Percentiles rank a stretch among this genome's conserved stretches.
These are phyloP conservation scores for Addax nasomaculatus DNA, from an alignment of 2,113 vertebrate genomes.

Conservation along the genomic window DNA sequence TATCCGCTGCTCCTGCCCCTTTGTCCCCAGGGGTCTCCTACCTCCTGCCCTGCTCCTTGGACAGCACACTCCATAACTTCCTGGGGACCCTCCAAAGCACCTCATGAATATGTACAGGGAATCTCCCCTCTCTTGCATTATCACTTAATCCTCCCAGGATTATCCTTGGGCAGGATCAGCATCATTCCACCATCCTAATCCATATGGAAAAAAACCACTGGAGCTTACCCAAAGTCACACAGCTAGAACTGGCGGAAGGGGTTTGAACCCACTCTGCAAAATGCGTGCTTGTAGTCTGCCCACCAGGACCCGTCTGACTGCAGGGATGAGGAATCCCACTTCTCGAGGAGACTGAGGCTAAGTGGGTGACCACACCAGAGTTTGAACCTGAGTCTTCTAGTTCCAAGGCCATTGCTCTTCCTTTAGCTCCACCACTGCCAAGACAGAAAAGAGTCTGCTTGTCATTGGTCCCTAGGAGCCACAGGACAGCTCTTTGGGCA, in stretches of 20 bases:
- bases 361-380: accelerated
- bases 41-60: not conserved
- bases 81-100: not conserved
- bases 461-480: not conserved
- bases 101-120: not conserved
- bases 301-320: too few relatives aligned
- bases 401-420: not conserved
- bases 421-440: not conserved
- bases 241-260: not conserved
- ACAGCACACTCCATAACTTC: not conserved
- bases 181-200: not conserved
- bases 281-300: not conserved
- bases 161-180: not conserved
- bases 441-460: not conserved
- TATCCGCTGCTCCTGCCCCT: not conserved
- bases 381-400: not conserved
- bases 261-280: not conserved
- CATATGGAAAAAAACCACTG: not conserved
- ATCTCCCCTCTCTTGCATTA: not conserved
- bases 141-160: not conserved
- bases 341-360: not conserved
- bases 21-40: not conserved
- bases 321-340: not conserved
- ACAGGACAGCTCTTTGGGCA: not conserved
- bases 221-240: not conserved